Evolutionary conservation across 2,888 invertebrate genomes (phyloP).

Genomic region (Sphaerophoria taeniata): DNA sequence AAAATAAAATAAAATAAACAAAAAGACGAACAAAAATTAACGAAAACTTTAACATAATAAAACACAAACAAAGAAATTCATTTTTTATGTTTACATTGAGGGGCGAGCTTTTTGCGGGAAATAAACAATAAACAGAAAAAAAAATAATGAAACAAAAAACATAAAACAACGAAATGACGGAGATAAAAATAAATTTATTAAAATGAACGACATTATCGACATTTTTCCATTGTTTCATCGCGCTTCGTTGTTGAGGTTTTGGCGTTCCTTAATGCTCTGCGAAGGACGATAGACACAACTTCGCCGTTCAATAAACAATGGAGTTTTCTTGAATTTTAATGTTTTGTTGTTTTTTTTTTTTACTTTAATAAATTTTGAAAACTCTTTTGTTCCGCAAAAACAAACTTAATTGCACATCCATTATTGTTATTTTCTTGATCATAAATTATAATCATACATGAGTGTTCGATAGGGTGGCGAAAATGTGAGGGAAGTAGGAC

Average conservation of each 20-base stretch:
- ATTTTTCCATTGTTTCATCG: conserved; percentile 40
- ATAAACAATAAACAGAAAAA: conserved; percentile 44
- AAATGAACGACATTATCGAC: conserved; percentile 48
- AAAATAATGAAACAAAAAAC: conserved; percentile 29
- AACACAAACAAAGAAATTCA: conserved; percentile 41
- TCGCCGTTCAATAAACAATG: conserved; percentile 52
- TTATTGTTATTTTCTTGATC: conserved; percentile 17
- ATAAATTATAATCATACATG: conserved; percentile 53
- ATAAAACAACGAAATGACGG: conserved; percentile 65
- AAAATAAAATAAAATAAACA: conserved; percentile 28
- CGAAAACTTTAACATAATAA: conserved; percentile 44
- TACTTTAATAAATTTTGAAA: conserved; percentile 8
- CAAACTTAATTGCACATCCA: conserved; percentile 27
- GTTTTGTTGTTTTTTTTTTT: conserved; percentile 11
- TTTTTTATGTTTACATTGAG: conserved; percentile 21
- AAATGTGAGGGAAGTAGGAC: not conserved
- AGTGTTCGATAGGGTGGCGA: conserved; percentile 17
- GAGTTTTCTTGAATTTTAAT: conserved; percentile 46
- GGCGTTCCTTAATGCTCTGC: not conserved
- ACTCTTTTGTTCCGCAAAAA: not conserved
- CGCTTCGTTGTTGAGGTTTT: conserved; percentile 20
- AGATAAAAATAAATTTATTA: conserved; percentile 50
- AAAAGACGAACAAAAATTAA: conserved; percentile 16
- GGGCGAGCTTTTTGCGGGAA: conserved; percentile 48
- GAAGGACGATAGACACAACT: conserved; percentile 13